Conservation (phyloP, 2,888 invertebrate species). For the Lithophane leautieri region DNA sequence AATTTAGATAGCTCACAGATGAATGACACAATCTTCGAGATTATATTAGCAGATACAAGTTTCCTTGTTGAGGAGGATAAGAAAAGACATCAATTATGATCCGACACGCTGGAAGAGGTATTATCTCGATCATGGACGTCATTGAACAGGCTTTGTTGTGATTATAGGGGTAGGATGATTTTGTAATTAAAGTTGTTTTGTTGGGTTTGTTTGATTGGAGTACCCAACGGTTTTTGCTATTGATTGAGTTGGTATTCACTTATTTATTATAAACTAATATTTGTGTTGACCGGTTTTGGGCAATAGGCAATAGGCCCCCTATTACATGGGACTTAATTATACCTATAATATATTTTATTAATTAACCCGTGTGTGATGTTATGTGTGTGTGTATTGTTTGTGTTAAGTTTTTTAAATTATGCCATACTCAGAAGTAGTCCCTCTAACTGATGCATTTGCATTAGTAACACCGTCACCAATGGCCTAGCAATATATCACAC, state of each 20-base stretch:
- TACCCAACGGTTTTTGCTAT: neutral
- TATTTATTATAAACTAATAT: neutral
- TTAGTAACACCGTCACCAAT: neutral
- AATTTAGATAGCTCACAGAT: constrained; percentile 25
- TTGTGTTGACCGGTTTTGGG: neutral
- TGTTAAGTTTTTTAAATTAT: neutral
- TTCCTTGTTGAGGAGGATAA: constrained; percentile 40
- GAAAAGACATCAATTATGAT: constrained; percentile 39
- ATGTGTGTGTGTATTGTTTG: neutral
- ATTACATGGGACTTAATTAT: neutral
- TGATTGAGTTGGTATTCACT: neutral
- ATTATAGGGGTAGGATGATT: neutral
- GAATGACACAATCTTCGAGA: constrained; percentile 52
- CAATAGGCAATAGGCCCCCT: neutral
- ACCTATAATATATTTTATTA: no score
- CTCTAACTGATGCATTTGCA: neutral
- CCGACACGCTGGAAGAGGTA: constrained; percentile 17
- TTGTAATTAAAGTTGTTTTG: neutral
- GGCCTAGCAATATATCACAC: neutral
- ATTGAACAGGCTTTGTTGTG: constrained; percentile 13
- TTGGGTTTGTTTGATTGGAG: neutral
- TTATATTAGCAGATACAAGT: constrained; percentile 17
- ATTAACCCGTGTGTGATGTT: no score
- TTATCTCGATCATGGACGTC: constrained; percentile 6
- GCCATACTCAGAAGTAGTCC: neutral